Conservation (phyloP, 2,888 invertebrate genomes). For the Diadegma fenestrale region DNA sequence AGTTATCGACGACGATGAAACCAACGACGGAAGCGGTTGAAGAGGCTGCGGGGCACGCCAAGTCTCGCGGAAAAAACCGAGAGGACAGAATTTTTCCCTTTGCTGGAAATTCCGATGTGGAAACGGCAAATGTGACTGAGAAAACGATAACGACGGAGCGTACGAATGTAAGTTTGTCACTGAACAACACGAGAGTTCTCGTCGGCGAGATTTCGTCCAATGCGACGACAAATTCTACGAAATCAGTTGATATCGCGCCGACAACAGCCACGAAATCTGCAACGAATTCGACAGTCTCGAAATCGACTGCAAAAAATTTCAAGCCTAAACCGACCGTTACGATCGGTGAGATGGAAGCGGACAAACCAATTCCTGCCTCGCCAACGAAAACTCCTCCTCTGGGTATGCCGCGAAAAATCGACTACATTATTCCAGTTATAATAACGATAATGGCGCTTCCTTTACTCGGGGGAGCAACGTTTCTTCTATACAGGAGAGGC, state of each 20-base stretch:
- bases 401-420: constrained; percentile 82
- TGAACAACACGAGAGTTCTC: not conserved
- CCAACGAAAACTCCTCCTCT: constrained; percentile 75
- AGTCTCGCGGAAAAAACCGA: not conserved
- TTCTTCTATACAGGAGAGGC: constrained; percentile 89
- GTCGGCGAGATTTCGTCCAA: not conserved
- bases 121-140: constrained; percentile 4
- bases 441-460: constrained; percentile 91
- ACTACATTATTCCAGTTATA: constrained; percentile 91
- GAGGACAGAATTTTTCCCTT: not conserved
- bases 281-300: not conserved
- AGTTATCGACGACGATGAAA: not conserved
- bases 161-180: not conserved
- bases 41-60: constrained; percentile 6
- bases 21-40: constrained; percentile 23
- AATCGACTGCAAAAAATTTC: constrained; percentile 81
- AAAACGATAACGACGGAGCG: not conserved
- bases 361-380: constrained; percentile 76
- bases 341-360: constrained; percentile 81
- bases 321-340: constrained; percentile 86
- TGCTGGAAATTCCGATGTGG: not conserved
- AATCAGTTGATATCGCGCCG: constrained; percentile 12
- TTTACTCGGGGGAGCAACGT: constrained; percentile 89
- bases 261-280: constrained; percentile 13
- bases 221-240: not conserved